A percentile compares a stretch with the other conserved stretches of the same genome.
phyloP scores from a whole-genome alignment of 2,797 vertebrate species.

The Siniperca obscura region DNA sequence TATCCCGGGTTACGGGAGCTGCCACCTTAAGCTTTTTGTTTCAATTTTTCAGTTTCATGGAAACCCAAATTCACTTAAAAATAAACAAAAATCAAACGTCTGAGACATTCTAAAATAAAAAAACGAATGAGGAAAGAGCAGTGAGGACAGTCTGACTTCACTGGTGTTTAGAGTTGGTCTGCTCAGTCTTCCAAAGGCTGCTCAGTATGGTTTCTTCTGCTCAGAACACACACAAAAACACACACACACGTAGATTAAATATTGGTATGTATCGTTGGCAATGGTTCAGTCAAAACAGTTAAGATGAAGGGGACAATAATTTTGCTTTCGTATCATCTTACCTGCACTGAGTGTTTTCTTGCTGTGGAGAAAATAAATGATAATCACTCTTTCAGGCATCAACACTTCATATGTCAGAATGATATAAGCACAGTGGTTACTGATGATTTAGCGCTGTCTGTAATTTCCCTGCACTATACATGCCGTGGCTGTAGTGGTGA shows the following conservation, averaged over 20 bases:
- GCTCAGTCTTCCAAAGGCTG: neutral
- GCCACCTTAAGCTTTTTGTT: too few relatives aligned
- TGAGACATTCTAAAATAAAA: neutral
- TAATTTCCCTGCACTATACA: neutral
- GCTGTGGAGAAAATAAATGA: slow-evolving; percentile 69
- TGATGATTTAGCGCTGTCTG: neutral
- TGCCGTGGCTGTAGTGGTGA: neutral
- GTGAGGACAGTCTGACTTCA: neutral
- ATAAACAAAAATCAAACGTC: neutral
- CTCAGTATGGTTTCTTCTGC: slow-evolving; percentile 72
- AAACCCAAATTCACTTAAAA: slow-evolving; percentile 26
- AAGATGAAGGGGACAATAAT: neutral
- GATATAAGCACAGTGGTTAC: neutral
- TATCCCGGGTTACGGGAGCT: too few relatives aligned
- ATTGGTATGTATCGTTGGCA: neutral
- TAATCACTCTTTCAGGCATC: slow-evolving; percentile 19
- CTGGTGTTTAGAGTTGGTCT: neutral
- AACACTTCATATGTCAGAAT: neutral
- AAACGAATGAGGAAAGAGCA: neutral
- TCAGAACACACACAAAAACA: slow-evolving; percentile 34
- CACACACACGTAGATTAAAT: slow-evolving; percentile 20
- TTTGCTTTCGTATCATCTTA: slow-evolving; percentile 48
- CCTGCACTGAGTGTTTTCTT: slow-evolving; percentile 56
- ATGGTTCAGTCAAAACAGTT: neutral
- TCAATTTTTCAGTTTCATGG: slow-evolving; percentile 23